Percentiles rank a stretch among this genome's conserved stretches.
Evolutionary conservation across 2,113 vertebrate species (phyloP).

Genomic region (Hydrochoerus hydrochaeris): DNA sequence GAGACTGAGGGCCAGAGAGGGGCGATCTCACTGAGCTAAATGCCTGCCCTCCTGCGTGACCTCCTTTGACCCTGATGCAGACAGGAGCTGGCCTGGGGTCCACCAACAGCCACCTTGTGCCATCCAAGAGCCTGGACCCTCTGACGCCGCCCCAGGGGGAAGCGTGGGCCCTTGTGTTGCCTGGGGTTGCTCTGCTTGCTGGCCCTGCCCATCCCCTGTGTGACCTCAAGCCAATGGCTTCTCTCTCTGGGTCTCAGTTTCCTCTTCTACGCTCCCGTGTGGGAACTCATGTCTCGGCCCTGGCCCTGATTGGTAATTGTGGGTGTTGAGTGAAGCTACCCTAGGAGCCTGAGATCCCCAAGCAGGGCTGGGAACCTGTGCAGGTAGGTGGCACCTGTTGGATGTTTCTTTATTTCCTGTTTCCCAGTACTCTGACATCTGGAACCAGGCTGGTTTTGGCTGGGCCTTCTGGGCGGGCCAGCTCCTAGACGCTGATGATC

Average conservation of each 20-base stretch:
- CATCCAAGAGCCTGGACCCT: neutral
- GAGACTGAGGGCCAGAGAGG: neutral
- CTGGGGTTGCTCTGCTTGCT: neutral
- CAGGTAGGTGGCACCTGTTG: accelerated
- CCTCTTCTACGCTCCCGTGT: too few species aligned
- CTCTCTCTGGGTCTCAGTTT: neutral
- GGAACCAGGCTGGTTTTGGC: neutral
- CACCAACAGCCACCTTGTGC: neutral
- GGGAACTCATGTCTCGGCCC: neutral
- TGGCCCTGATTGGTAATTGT: accelerated
- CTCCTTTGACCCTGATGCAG: accelerated
- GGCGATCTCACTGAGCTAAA: neutral
- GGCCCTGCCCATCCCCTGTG: neutral
- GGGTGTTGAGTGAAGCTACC: too few species aligned
- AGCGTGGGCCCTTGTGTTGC: neutral
- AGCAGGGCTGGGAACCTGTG: accelerated
- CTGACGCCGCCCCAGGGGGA: neutral
- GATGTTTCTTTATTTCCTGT: neutral
- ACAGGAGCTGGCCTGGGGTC: neutral
- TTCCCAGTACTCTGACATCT: neutral
- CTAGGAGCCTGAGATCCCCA: neutral
- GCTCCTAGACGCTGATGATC: neutral
- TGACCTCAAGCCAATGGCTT: neutral
- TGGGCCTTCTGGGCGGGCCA: too few species aligned
- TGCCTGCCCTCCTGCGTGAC: accelerated